phyloP scores from a whole-genome alignment of 2,113 vertebrate species.

The Saguinus imperator region DNA sequence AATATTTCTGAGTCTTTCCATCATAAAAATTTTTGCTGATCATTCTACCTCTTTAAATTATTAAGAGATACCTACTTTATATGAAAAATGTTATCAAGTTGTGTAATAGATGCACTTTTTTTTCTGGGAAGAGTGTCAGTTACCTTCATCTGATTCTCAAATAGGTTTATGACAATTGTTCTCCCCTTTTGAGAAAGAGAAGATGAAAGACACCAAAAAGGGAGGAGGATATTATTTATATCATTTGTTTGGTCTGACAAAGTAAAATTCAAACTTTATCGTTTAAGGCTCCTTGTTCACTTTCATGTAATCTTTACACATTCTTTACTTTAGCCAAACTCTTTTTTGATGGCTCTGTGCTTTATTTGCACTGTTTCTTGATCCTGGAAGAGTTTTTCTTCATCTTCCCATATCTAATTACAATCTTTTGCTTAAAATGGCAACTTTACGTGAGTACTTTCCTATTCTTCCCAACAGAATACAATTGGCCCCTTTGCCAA shows the following conservation, averaged over 20 bases:
- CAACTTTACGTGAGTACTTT: conserved; percentile 4
- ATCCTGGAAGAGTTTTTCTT: background rate
- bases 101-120: background rate
- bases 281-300: background rate
- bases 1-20: background rate
- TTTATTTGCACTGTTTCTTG: background rate
- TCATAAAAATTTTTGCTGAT: conserved; percentile 39
- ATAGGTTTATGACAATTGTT: background rate
- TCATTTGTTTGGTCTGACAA: background rate
- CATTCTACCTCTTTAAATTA: background rate
- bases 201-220: background rate
- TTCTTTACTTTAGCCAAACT: background rate
- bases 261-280: background rate
- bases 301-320: background rate
- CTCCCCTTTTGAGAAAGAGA: background rate
- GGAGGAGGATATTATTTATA: background rate
- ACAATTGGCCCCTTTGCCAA: background rate
- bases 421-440: conserved; percentile 13
- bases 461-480: background rate
- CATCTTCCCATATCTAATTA: background rate
- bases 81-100: background rate
- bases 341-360: background rate
- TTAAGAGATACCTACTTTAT: conserved; percentile 1
- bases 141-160: conserved; percentile 13
- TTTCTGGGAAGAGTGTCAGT: background rate